Evolutionary conservation across 2,888 invertebrate genomes (phyloP), one percentile per base, ranked within the genome.

Genomic region (Chloroclysta siterata): DNA sequence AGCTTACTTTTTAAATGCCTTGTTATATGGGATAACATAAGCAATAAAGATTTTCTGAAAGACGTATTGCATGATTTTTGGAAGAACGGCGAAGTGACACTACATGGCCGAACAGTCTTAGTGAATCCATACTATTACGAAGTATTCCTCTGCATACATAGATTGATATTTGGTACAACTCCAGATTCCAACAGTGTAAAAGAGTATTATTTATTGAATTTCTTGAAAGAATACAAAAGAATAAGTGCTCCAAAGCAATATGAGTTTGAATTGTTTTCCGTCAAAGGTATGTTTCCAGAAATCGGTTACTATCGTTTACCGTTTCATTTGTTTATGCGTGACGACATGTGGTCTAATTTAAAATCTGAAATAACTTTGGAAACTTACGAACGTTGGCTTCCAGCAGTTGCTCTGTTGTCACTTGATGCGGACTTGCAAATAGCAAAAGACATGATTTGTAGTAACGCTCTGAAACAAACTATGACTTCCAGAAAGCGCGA

Each of bases 381-480:
- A 78, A 90, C 93, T 5, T 93, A 93, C 66, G 90, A 91, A 73
- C 83, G 83, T 41, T 93, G 93, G 93, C 69, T 93, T 52, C 90
- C 91, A 17, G 82, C 87, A 46, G 92, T 89, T 42, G 76, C 87
- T 44, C 80, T 93, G 64, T 77, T 93, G 44, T 80, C 87, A 36
- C 80, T 93, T 17, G 89, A 93, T 72, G 81, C 84, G 14, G 88
- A 93, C 78, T 71, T 83, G 63, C 93, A 93, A 78, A 90, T 87
- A 36, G 89, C 90, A n/a, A 86, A 80, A 72, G 93, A 93, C 72
- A 93, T 93, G 93, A 89, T 93, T 72, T 93, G 93, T 69, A 93
- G 93, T 74, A 93, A 92, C 63, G 93, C 93, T 58, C 84, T 93
- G 28, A 93, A 93, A 76, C 93, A 93, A 83, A 93, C 93, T 1